Evolutionary conservation across 2,888 invertebrate genomes (phyloP).

Genomic region (Caradrina clavipalpis): DNA sequence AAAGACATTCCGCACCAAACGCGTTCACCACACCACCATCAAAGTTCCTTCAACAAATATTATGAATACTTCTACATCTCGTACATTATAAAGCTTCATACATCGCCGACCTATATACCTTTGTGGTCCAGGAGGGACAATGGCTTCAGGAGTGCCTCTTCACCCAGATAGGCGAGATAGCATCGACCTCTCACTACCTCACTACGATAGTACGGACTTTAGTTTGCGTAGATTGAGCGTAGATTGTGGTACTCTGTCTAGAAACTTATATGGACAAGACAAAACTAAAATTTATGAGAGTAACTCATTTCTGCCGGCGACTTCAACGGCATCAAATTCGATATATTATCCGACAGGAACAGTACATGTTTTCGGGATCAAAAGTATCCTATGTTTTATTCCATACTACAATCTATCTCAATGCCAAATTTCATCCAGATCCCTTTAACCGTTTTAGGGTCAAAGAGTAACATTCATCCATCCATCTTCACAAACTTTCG

Average conservation of each 20-base stretch:
- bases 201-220: slow-evolving; percentile 15
- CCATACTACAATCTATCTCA: too few relatives aligned
- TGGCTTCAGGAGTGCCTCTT: slow-evolving; percentile 74
- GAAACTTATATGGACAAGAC: neutral
- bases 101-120: slow-evolving; percentile 59
- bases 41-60: slow-evolving; percentile 47
- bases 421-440: too few relatives aligned
- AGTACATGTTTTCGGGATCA: too few relatives aligned
- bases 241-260: slow-evolving; percentile 6
- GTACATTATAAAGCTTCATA: slow-evolving; percentile 39
- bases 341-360: too few relatives aligned
- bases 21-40: neutral
- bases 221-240: slow-evolving; percentile 20
- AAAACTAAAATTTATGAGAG: neutral
- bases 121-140: slow-evolving; percentile 71
- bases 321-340: too few relatives aligned
- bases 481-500: too few relatives aligned
- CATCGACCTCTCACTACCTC: slow-evolving; percentile 54
- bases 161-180: slow-evolving; percentile 76
- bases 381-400: too few relatives aligned
- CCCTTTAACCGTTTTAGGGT: too few relatives aligned
- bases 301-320: too few relatives aligned
- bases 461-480: too few relatives aligned
- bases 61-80: slow-evolving; percentile 18
- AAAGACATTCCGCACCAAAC: slow-evolving; percentile 13